phyloP scores from a whole-genome alignment of 1,140 invertebrate genomes.

The Microplitis demolitor region DNA sequence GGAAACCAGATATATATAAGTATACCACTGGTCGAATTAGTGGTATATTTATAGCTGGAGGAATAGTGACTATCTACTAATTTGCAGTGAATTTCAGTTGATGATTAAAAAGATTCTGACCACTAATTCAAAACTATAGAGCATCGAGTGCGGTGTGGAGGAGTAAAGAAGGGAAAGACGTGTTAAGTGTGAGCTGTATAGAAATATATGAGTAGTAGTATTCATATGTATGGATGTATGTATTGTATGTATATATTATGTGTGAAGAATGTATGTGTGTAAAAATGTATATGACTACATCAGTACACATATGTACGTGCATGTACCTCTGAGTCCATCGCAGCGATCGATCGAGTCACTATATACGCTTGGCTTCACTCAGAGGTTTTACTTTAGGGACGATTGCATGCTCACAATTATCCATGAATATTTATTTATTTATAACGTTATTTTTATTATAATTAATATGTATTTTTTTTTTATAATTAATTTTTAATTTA shows the following conservation, averaged over 20 bases:
- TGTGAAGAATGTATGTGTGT: neutral
- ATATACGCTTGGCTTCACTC: conserved; percentile 3
- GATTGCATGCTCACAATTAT: neutral
- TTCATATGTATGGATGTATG: conserved; percentile 6
- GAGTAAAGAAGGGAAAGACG: neutral
- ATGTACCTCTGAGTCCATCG: conserved; percentile 5
- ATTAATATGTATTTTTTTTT: too few species aligned
- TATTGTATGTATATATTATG: neutral
- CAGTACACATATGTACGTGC: conserved; percentile 7
- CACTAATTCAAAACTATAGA: neutral
- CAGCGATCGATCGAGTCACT: conserved; percentile 9
- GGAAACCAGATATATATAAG: too few species aligned
- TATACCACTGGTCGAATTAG: too few species aligned
- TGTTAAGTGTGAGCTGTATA: neutral
- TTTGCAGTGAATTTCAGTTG: neutral
- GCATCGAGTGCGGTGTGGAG: neutral
- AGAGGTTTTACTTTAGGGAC: conserved; percentile 4
- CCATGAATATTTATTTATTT: neutral
- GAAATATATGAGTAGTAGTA: neutral
- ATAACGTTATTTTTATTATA: too few species aligned
- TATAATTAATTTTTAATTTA: too few species aligned
- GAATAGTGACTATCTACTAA: too few species aligned
- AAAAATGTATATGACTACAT: neutral
- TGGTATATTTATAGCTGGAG: too few species aligned
- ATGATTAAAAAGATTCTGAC: neutral